phyloP scores from a whole-genome alignment of 1,140 invertebrate species.

The Paraescarpia echinospica region DNA sequence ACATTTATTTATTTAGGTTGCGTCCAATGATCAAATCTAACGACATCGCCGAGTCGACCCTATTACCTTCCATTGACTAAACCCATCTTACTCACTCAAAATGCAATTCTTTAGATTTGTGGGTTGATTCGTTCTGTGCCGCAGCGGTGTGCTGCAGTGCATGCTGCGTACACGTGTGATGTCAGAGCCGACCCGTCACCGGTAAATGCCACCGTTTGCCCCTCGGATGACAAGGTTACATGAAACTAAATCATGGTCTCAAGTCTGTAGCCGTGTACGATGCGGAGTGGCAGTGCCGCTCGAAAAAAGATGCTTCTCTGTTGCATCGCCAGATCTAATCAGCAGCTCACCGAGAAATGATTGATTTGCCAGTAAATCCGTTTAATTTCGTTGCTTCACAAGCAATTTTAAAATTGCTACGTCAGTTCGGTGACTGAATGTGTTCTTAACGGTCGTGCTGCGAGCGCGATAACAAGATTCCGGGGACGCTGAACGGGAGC shows the following conservation, averaged over 20 bases:
- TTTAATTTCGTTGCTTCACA: constrained; percentile 1
- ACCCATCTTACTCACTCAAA: background rate
- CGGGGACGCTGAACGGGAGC: background rate
- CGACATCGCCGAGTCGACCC: too few relatives aligned
- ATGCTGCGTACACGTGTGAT: background rate
- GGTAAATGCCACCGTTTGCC: background rate
- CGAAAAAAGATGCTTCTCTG: background rate
- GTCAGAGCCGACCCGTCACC: background rate
- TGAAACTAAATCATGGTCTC: background rate
- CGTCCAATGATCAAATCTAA: too few relatives aligned
- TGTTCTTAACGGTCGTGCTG: background rate
- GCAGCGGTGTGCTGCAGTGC: background rate
- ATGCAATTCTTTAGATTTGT: background rate
- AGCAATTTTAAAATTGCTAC: background rate
- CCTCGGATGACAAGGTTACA: background rate
- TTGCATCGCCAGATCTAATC: background rate
- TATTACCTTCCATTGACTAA: too few relatives aligned
- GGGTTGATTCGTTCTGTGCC: background rate
- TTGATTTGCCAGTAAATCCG: background rate
- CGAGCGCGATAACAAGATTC: background rate
- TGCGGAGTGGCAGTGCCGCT: background rate
- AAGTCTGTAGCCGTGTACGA: background rate
- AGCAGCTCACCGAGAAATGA: background rate
- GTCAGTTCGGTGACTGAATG: background rate
- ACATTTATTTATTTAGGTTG: background rate